Percentiles rank a stretch among this genome's conserved stretches.
phyloP scores from a whole-genome alignment of 2,797 vertebrate genomes.

The Neosalanx taihuensis region DNA sequence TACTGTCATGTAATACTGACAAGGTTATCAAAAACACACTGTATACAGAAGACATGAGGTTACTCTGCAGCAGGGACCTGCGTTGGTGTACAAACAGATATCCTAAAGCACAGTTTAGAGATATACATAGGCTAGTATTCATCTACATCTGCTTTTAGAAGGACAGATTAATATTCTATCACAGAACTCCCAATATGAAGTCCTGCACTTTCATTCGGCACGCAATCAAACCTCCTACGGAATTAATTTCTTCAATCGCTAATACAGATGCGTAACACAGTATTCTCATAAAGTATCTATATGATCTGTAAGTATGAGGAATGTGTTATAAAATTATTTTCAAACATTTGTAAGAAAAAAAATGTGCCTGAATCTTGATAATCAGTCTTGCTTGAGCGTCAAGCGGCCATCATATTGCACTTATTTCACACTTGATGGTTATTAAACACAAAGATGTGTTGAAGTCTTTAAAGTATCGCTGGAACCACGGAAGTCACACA shows the following conservation, averaged over 20 bases:
- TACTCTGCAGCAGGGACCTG: slow-evolving; percentile 54
- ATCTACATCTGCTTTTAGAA: slow-evolving; percentile 71
- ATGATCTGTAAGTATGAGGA: slow-evolving; percentile 71
- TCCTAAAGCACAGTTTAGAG: slow-evolving; percentile 81
- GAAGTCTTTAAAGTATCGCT: slow-evolving; percentile 62
- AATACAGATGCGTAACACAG: slow-evolving; percentile 72
- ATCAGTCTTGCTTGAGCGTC: slow-evolving; percentile 74
- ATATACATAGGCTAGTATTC: slow-evolving; percentile 80
- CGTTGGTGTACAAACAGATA: slow-evolving; percentile 64
- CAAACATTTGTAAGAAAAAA: slow-evolving; percentile 67
- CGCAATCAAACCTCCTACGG: slow-evolving; percentile 71
- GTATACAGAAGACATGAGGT: slow-evolving; percentile 70
- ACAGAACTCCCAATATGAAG: slow-evolving; percentile 78
- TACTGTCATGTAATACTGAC: slow-evolving; percentile 58
- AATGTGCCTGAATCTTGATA: slow-evolving; percentile 62
- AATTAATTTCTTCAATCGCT: slow-evolving; percentile 80
- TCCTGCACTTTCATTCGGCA: slow-evolving; percentile 72
- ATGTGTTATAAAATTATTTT: slow-evolving; percentile 74
- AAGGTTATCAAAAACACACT: slow-evolving; percentile 63
- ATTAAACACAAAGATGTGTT: slow-evolving; percentile 71
- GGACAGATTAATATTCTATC: slow-evolving; percentile 79
- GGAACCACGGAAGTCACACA: slow-evolving; percentile 59
- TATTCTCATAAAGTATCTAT: slow-evolving; percentile 73
- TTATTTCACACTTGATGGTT: slow-evolving; percentile 68
- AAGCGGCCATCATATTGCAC: slow-evolving; percentile 77